Evolutionary conservation across 2,113 vertebrate genomes (phyloP).

Genomic region (Petromus typicus): DNA sequence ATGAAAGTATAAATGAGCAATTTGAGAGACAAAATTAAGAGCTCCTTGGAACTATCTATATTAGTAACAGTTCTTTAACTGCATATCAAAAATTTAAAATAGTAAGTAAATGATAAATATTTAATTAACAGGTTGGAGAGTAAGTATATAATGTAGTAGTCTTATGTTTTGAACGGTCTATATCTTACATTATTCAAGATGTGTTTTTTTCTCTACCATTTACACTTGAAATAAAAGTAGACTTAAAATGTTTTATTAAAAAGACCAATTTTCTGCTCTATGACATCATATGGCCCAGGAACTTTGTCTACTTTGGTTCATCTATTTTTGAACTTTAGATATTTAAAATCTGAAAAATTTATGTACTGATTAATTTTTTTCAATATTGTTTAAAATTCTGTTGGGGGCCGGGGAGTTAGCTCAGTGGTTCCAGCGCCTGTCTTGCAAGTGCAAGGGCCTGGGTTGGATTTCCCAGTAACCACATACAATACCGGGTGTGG

Average conservation of each 20-base stretch:
- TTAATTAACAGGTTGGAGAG: constrained; percentile 33
- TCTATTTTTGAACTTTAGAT: constrained; percentile 49
- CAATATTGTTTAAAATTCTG: background rate
- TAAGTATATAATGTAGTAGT: background rate
- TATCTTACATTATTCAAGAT: background rate
- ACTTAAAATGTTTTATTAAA: constrained; percentile 17
- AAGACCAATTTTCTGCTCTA: constrained; percentile 52
- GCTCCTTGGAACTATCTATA: background rate
- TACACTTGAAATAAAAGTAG: constrained; percentile 56
- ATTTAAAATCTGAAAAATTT: constrained; percentile 31
- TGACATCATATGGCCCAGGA: background rate
- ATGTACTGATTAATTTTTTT: constrained; percentile 16
- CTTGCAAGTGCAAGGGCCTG: too few relatives aligned
- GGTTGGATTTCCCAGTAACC: too few relatives aligned
- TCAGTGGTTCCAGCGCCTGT: too few relatives aligned
- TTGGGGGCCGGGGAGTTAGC: too few relatives aligned
- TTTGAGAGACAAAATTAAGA: background rate
- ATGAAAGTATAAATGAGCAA: background rate
- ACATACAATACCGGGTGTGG: too few relatives aligned
- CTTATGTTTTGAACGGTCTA: background rate
- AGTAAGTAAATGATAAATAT: background rate
- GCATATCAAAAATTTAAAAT: background rate
- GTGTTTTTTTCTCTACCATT: background rate
- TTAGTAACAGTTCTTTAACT: constrained; percentile 6
- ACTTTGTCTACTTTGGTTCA: constrained; percentile 49